Conservation (phyloP, 1,140 invertebrate species). For the Plutomurus gul region DNA sequence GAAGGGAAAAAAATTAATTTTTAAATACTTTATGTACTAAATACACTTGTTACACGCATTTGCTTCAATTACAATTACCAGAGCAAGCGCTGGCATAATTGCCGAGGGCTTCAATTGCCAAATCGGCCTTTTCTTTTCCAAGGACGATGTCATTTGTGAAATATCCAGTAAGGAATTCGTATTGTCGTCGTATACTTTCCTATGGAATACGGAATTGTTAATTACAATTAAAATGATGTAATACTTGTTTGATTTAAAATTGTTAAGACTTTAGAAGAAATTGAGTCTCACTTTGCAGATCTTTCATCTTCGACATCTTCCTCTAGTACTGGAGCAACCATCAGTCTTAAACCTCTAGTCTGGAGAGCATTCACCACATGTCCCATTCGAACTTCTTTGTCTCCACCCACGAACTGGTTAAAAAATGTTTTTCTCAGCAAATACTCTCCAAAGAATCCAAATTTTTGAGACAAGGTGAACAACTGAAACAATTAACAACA, state of each 20-base stretch:
- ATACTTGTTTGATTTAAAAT: not conserved
- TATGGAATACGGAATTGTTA: constrained; percentile 35
- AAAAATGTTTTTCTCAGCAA: constrained; percentile 55
- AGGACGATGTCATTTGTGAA: constrained; percentile 46
- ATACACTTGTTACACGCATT: not conserved
- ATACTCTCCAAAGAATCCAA: constrained; percentile 52
- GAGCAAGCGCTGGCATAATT: constrained; percentile 54
- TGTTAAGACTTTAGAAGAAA: constrained; percentile 32
- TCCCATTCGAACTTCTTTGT: constrained; percentile 53
- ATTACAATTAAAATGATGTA: not conserved
- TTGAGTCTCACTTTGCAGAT: constrained; percentile 37
- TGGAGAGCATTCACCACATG: constrained; percentile 50
- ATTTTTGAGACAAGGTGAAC: constrained; percentile 50
- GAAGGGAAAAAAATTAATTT: no score
- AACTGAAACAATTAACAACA: constrained; percentile 53
- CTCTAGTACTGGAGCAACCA: constrained; percentile 58
- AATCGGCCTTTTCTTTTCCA: constrained; percentile 53
- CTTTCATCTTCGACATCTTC: constrained; percentile 56
- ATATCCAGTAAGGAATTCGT: constrained; percentile 52
- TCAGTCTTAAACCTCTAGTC: constrained; percentile 55
- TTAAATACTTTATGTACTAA: no score
- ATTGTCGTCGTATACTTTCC: constrained; percentile 55
- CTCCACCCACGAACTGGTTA: constrained; percentile 58
- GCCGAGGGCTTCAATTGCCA: constrained; percentile 57
- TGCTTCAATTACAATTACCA: constrained; percentile 49